Conservation (phyloP, 2,888 invertebrate genomes). For the Chromoteleia sp. region DNA sequence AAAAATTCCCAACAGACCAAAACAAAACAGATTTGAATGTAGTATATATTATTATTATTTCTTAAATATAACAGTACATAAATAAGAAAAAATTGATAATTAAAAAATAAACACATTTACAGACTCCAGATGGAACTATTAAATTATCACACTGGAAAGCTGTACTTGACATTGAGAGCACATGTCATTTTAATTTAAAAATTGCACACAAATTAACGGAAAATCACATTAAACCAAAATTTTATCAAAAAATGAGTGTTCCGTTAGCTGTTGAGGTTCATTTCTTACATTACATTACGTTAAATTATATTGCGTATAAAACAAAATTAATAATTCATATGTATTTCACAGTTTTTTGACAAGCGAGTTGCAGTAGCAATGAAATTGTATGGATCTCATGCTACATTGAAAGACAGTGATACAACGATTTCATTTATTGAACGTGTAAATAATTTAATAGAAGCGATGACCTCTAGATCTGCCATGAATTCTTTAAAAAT, state of each 20-base stretch:
- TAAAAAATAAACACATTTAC: too few species aligned
- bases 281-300: too few species aligned
- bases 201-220: constrained; percentile 49
- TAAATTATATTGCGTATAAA: too few species aligned
- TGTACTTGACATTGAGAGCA: constrained; percentile 9
- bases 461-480: constrained; percentile 20
- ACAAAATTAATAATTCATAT: too few species aligned
- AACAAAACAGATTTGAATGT: too few species aligned
- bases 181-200: constrained; percentile 37
- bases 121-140: constrained; percentile 60
- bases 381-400: constrained; percentile 5
- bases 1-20: too few species aligned
- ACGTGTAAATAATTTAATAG: constrained; percentile 13
- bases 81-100: too few species aligned
- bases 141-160: constrained; percentile 51
- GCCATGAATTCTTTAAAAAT: constrained; percentile 7
- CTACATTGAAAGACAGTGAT: too few species aligned
- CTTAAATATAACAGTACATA: too few species aligned
- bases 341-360: constrained; percentile 16
- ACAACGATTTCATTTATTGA: constrained; percentile 11
- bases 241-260: constrained; percentile 64
- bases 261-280: too few species aligned
- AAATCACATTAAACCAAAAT: constrained; percentile 45
- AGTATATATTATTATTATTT: too few species aligned
- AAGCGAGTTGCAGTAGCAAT: constrained; percentile 10